Percentiles rank a stretch among this genome's conserved stretches.
These are phyloP conservation scores for Dryas iulia DNA, from an alignment of 1,140 invertebrate genomes.

Conservation along the genomic window DNA sequence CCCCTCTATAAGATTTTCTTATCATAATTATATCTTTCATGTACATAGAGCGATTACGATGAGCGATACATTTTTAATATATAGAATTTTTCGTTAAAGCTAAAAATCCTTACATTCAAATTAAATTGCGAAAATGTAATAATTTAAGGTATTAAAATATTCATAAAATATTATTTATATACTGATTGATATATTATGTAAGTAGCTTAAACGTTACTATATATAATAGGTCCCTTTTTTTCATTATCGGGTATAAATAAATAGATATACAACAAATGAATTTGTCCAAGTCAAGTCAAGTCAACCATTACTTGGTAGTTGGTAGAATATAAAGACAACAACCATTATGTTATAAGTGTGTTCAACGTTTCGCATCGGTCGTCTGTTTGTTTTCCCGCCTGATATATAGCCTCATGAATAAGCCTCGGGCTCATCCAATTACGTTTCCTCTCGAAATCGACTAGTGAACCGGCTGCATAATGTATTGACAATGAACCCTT, in stretches of 20 bases:
- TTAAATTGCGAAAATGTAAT: too few relatives aligned
- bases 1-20: too few relatives aligned
- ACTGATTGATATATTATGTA: too few relatives aligned
- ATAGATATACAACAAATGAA: background rate
- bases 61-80: too few relatives aligned
- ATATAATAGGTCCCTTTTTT: too few relatives aligned
- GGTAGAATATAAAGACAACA: constrained; percentile 34
- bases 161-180: background rate
- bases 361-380: constrained; percentile 40
- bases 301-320: too few relatives aligned
- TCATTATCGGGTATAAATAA: background rate
- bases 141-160: too few relatives aligned
- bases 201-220: background rate
- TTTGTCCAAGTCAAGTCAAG: constrained; percentile 7
- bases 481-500: background rate
- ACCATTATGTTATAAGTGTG: constrained; percentile 33
- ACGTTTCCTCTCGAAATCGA: constrained; percentile 30
- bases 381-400: constrained; percentile 52
- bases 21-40: too few relatives aligned
- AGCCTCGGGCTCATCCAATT: constrained; percentile 58
- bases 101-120: too few relatives aligned
- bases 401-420: constrained; percentile 62
- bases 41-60: too few relatives aligned
- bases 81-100: too few relatives aligned
- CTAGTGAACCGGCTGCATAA: constrained; percentile 5